A percentile compares a stretch with the other conserved stretches of the same genome.
These are phyloP conservation scores for Drosophila incognita DNA, from an alignment of 2,888 invertebrate species.

Conservation along the genomic window DNA sequence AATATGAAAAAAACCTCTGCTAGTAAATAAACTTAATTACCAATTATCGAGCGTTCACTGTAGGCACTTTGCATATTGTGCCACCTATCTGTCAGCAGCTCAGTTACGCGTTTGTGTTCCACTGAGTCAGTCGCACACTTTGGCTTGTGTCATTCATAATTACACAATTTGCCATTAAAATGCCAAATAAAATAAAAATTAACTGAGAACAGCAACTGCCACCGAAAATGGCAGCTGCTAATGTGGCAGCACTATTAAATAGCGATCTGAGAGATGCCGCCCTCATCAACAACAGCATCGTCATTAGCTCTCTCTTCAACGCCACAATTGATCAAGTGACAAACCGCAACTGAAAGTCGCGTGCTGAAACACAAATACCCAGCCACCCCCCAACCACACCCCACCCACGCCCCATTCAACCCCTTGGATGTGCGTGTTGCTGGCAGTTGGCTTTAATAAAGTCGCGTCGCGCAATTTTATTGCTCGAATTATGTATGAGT, in stretches of 20 bases:
- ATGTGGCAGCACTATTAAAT: slow-evolving; percentile 20
- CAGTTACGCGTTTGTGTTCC: slow-evolving; percentile 23
- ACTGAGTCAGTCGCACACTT: slow-evolving; percentile 26
- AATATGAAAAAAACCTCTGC: background rate
- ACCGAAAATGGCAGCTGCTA: slow-evolving; percentile 8
- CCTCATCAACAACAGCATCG: background rate
- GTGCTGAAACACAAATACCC: slow-evolving; percentile 42
- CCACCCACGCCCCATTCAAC: background rate
- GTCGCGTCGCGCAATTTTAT: slow-evolving; percentile 67
- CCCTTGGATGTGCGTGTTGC: slow-evolving; percentile 40
- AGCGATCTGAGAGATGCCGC: slow-evolving; percentile 36
- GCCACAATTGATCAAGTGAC: slow-evolving; percentile 65
- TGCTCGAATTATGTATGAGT: slow-evolving; percentile 46
- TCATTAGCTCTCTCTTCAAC: background rate
- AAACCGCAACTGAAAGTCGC: slow-evolving; percentile 59
- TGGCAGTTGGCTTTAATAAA: slow-evolving; percentile 79
- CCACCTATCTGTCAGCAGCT: slow-evolving; percentile 16
- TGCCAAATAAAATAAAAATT: background rate
- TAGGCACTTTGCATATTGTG: slow-evolving; percentile 8
- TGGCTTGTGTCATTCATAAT: slow-evolving; percentile 13
- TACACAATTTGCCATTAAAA: slow-evolving; percentile 8
- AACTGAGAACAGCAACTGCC: background rate
- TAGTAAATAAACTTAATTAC: too few relatives aligned
- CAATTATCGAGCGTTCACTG: background rate
- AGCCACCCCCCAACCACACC: background rate